These are phyloP conservation scores for Empidonax alnorum DNA, from an alignment of 2,113 vertebrate species.

Conservation along the genomic window DNA sequence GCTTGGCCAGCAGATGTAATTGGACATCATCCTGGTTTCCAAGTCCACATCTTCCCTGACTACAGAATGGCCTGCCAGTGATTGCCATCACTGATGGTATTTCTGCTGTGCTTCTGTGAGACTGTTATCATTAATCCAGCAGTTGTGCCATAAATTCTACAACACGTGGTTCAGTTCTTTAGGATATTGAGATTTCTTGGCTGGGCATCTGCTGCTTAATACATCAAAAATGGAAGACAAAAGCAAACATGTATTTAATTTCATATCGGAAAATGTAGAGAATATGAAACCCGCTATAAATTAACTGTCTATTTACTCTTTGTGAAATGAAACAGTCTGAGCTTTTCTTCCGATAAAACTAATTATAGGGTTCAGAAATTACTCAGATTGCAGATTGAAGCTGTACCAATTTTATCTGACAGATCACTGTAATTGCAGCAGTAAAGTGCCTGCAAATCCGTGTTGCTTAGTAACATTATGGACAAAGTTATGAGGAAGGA, in stretches of 20 bases:
- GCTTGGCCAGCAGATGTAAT: not conserved
- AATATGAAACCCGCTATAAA: not conserved
- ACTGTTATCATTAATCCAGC: not conserved
- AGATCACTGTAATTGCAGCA: conserved; percentile 11
- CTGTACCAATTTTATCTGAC: not conserved
- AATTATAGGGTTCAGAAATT: conserved; percentile 37
- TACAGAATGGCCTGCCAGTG: not conserved
- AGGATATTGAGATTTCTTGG: not conserved
- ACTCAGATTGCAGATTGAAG: conserved; percentile 7
- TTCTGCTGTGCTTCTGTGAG: not conserved
- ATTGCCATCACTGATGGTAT: not conserved
- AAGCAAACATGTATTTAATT: not conserved
- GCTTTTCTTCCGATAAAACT: not conserved
- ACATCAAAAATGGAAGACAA: not conserved
- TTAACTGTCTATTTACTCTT: not conserved
- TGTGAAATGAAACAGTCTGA: not conserved
- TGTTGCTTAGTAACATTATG: conserved; percentile 11
- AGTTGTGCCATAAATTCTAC: not conserved
- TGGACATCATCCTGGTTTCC: not conserved
- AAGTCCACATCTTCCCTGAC: not conserved
- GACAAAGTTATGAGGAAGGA: not conserved
- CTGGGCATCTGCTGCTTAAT: not conserved
- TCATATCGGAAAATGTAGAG: not conserved
- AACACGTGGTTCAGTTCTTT: not conserved
- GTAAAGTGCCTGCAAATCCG: not conserved